phyloP scores from a whole-genome alignment of 2,888 invertebrate species.

The Meiosimyza decipiens region DNA sequence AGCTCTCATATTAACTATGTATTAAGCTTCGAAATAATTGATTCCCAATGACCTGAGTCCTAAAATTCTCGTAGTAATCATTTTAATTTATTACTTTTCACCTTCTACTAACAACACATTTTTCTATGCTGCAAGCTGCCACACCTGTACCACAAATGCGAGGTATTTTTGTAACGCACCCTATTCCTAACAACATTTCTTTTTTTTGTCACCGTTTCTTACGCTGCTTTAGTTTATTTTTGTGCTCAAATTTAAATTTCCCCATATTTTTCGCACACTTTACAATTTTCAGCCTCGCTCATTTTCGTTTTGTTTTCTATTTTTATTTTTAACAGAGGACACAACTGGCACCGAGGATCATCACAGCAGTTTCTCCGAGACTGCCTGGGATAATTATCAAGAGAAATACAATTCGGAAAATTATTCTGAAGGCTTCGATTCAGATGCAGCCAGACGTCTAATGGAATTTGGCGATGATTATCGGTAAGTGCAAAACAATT shows the following conservation, averaged over 20 bases:
- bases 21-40: too few relatives aligned
- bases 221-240: too few relatives aligned
- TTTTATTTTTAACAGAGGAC: slow-evolving; percentile 65
- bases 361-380: slow-evolving; percentile 84
- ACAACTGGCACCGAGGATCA: slow-evolving; percentile 78
- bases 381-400: slow-evolving; percentile 97
- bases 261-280: background rate
- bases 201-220: too few relatives aligned
- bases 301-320: background rate
- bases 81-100: slow-evolving; percentile 10
- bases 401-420: slow-evolving; percentile 92
- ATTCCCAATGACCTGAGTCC: too few relatives aligned
- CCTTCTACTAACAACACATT: slow-evolving; percentile 36
- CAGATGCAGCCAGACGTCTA: slow-evolving; percentile 83
- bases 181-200: background rate
- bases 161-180: slow-evolving; percentile 50
- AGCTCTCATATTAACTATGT: too few relatives aligned
- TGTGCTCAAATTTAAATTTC: background rate
- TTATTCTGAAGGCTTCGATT: slow-evolving; percentile 87
- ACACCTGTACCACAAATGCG: slow-evolving; percentile 60
- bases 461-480: slow-evolving; percentile 93
- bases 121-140: slow-evolving; percentile 60
- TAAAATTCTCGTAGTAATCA: background rate
- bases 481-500: slow-evolving; percentile 65
- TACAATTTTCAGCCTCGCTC: background rate